A percentile compares a stretch with the other conserved stretches of the same genome.
These are phyloP conservation scores for Puntigrus tetrazona DNA, from an alignment of 2,113 vertebrate species.

Conservation along the genomic window DNA sequence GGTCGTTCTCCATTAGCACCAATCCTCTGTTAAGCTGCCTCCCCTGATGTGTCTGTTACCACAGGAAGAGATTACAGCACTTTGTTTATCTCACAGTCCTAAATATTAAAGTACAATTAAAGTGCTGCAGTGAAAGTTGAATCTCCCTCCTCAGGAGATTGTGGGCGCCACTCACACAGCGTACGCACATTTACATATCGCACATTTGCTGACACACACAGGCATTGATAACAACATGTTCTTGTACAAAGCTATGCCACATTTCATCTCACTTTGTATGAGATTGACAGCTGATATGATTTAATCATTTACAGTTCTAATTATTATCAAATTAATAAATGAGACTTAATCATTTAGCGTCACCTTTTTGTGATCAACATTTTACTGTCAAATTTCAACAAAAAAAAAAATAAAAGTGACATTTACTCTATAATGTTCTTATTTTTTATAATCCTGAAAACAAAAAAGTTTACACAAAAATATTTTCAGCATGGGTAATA, in stretches of 20 bases:
- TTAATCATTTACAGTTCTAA: too few species aligned
- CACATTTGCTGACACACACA: background rate
- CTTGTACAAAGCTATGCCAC: background rate
- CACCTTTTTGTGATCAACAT: too few species aligned
- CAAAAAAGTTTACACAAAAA: too few species aligned
- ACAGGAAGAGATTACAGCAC: slow-evolving; percentile 47
- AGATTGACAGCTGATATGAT: slow-evolving; percentile 41
- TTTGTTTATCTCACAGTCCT: slow-evolving; percentile 53
- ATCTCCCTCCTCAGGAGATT: slow-evolving; percentile 39
- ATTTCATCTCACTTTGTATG: slow-evolving; percentile 41
- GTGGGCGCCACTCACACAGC: slow-evolving; percentile 3
- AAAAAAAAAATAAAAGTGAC: too few species aligned
- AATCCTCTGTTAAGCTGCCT: slow-evolving; percentile 40
- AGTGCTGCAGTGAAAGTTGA: slow-evolving; percentile 49
- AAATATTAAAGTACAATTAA: slow-evolving; percentile 59
- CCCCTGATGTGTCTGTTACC: slow-evolving; percentile 44
- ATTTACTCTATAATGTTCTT: too few species aligned
- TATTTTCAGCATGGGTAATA: too few species aligned
- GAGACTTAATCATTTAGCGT: background rate
- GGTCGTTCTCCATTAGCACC: slow-evolving; percentile 45
- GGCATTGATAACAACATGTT: slow-evolving; percentile 16
- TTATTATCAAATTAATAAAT: too few species aligned
- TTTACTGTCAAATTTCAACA: too few species aligned
- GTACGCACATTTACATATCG: background rate
- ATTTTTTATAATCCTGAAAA: too few species aligned